These are phyloP conservation scores for Takifugu ocellatus DNA, from an alignment of 2,797 vertebrate genomes.

Conservation along the genomic window DNA sequence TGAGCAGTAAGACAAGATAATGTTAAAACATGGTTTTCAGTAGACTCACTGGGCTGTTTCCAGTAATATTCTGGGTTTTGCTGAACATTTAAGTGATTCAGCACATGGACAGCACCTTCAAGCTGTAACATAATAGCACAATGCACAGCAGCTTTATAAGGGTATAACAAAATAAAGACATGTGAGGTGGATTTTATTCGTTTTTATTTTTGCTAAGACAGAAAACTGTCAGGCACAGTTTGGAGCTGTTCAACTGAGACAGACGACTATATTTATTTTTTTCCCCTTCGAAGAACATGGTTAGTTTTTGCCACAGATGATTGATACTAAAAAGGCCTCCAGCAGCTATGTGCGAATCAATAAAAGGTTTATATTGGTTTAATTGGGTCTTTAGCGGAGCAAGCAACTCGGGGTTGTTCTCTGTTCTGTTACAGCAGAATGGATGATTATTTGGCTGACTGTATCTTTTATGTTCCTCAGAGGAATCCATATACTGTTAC, in stretches of 20 bases:
- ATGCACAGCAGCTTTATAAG: background rate
- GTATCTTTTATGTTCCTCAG: conserved; percentile 63
- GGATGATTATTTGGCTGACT: background rate
- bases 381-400: too few species aligned
- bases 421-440: too few species aligned
- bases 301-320: too few species aligned
- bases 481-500: conserved; percentile 99
- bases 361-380: too few species aligned
- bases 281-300: too few species aligned
- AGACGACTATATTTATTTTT: too few species aligned
- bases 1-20: conserved; percentile 23
- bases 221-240: background rate
- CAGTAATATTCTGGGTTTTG: background rate
- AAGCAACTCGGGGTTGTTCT: too few species aligned
- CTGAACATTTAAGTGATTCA: conserved; percentile 10
- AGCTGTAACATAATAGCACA: background rate
- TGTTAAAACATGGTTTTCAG: conserved; percentile 6
- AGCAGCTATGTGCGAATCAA: too few species aligned
- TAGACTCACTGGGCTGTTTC: conserved; percentile 10
- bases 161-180: background rate
- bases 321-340: too few species aligned
- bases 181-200: too few species aligned
- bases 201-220: too few species aligned
- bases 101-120: conserved; percentile 2
- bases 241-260: background rate